Conservation (phyloP, 2,797 vertebrate species). For the Myotis pilosus region DNA sequence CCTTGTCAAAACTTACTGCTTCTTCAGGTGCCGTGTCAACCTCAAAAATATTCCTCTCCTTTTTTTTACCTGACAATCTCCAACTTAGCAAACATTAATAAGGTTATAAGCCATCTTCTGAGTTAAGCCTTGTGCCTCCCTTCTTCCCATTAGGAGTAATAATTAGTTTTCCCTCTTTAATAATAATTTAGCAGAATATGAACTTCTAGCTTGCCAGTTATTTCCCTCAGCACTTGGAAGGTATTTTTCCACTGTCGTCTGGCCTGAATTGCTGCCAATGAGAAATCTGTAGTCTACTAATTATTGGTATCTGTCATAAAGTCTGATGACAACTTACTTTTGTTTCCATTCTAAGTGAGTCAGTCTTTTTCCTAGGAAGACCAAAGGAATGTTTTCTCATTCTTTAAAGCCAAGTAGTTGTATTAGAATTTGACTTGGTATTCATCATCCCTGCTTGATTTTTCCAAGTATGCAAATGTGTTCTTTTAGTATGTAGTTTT, state of each 20-base stretch:
- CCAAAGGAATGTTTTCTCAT: not conserved
- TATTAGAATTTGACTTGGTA: conserved; percentile 33
- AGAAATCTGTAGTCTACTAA: not conserved
- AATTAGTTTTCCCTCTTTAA: not conserved
- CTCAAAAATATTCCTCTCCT: not conserved
- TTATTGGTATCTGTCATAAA: not conserved
- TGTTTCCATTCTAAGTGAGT: conserved; percentile 13
- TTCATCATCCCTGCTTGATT: not conserved
- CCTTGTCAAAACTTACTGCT: not conserved
- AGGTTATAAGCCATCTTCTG: not conserved
- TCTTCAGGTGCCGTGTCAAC: not conserved
- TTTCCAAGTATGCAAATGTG: not conserved
- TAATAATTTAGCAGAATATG: conserved; percentile 19
- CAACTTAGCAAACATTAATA: not conserved
- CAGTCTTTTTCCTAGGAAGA: not conserved
- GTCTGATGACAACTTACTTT: not conserved
- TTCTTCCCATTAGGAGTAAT: not conserved
- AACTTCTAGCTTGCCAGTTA: not conserved
- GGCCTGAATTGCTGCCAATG: not conserved
- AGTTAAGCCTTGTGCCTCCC: not conserved
- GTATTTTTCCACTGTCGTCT: not conserved
- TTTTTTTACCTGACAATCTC: not conserved
- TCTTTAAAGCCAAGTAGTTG: not conserved
- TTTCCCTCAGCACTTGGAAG: not conserved
- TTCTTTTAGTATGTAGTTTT: not conserved